Evolutionary conservation across 2,797 vertebrate species (phyloP).

Genomic region (Scyliorhinus canicula): DNA sequence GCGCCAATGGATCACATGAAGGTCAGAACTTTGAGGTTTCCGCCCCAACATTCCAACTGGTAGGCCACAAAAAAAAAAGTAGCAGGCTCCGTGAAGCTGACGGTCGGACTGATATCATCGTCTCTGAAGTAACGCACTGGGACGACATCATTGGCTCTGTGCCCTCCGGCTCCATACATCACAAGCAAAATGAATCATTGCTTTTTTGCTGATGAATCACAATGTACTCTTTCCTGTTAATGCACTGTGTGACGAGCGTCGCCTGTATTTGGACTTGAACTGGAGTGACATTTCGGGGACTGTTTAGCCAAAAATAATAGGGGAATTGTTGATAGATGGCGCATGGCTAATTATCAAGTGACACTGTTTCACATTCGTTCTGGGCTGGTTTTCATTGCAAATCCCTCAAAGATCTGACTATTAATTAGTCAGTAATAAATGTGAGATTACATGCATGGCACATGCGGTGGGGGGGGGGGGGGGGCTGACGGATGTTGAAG

Average conservation of each 20-base stretch:
- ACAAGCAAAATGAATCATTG: not conserved
- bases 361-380: not conserved
- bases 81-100: not conserved
- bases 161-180: not conserved
- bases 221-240: not conserved
- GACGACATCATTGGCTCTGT: not conserved
- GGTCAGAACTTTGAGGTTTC: not conserved
- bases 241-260: not conserved
- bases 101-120: too few species aligned
- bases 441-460: not conserved
- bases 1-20: not conserved
- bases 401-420: not conserved
- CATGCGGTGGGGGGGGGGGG: not conserved
- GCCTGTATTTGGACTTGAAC: not conserved
- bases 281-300: not conserved
- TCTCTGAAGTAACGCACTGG: not conserved
- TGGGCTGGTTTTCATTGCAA: not conserved
- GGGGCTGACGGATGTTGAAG: not conserved
- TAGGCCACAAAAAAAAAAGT: not conserved
- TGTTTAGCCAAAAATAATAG: not conserved
- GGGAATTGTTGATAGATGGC: not conserved
- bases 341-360: not conserved
- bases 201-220: conserved; percentile 14
- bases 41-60: not conserved
- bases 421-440: not conserved